Evolutionary conservation across 2,888 invertebrate species (phyloP), one percentile per base, ranked within the genome.

Genomic region (Gortyna flavago): DNA sequence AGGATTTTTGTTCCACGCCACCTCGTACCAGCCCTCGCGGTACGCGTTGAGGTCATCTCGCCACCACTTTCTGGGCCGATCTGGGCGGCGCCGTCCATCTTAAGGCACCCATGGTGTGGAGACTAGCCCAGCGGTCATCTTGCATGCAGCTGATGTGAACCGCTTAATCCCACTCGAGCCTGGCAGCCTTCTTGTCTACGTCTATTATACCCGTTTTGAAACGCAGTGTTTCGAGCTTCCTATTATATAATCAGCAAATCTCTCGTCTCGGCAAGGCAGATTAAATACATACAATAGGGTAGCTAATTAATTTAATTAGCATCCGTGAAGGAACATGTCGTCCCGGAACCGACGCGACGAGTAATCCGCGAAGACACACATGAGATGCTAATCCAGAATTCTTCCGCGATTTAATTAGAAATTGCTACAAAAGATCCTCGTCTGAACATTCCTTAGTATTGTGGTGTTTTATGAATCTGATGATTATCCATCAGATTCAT

Each of bases 251-350:
- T 59, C 68, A 84, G 69, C 74, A 80, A 80, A 82, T 72, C 75
- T 81, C 74, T 67, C 68, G 65, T 62, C 69, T 82, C 48, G 2
- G 51, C 21, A 78, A 79, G 61, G 79, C 38, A 77, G 67, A 85
- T 87, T 80, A 83, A 81, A 84, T 79, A 78, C 72, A 80, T 85
- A 80, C 77, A 86, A 80, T 83, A 85, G 77, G 61, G 70, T 35
- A 70, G 80, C 80, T 87, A 87, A 87, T 87, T 82, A 85, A 86
- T 77, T 86, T 83, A 83, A 86, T 87, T 81, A 87, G 76, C 64
- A 82, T 72, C 72, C 71, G 72, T 83, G 72, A 77, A 84, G 75
- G 80, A 78, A 73, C 80, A 69, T 73, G 81, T 85, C 88, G 71
- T 44, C 65, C 57, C n/a, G 59, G 78, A 75, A 67, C 79, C 64